Percentiles rank a stretch among this genome's conserved stretches.
Conservation (phyloP, 2,113 vertebrate species). For the Canis aureus region DNA sequence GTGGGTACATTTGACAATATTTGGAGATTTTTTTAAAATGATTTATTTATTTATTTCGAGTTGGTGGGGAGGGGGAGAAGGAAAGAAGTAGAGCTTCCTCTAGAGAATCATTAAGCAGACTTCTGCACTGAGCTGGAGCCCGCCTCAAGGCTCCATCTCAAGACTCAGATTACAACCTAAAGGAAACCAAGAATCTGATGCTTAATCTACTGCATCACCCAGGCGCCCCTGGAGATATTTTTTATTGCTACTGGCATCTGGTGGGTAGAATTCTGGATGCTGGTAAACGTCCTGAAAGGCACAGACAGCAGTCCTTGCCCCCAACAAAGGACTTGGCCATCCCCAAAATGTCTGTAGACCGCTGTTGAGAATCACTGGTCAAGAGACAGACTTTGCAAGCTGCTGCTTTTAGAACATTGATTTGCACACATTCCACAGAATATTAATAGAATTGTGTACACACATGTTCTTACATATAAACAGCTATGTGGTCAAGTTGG, state of each 20-base stretch:
- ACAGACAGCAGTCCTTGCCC: accelerated
- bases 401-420: neutral
- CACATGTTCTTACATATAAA: neutral
- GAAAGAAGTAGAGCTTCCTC: neutral
- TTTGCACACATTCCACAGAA: neutral
- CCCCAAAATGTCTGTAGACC: neutral
- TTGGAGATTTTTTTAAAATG: neutral
- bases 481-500: neutral
- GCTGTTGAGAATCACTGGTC: neutral
- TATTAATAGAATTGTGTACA: neutral
- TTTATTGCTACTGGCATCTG: neutral
- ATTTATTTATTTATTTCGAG: neutral
- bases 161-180: neutral
- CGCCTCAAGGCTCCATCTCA: neutral
- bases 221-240: neutral
- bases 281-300: neutral
- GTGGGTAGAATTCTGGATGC: neutral
- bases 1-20: neutral
- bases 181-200: neutral
- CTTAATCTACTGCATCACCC: neutral
- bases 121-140: neutral
- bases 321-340: neutral
- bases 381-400: neutral
- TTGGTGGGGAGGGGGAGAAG: too few species aligned
- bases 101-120: neutral